Evolutionary conservation across 2,113 vertebrate genomes (phyloP).

Genomic region (Seriola rivoliana): DNA sequence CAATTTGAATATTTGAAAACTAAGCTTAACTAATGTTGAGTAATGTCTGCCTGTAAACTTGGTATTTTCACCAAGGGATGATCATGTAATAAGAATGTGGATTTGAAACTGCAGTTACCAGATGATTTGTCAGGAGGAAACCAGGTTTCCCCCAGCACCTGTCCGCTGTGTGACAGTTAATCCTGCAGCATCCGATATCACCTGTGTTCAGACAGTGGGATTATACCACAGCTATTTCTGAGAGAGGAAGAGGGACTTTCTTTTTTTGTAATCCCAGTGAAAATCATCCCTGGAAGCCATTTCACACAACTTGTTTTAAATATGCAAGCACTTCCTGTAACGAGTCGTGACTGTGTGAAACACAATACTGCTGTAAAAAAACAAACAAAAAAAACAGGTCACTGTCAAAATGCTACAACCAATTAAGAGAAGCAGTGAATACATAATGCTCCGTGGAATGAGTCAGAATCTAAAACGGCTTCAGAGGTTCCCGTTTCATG

Average conservation of each 20-base stretch:
- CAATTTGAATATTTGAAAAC: background rate
- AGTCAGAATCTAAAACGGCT: constrained; percentile 30
- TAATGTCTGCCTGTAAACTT: background rate
- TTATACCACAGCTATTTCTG: constrained; percentile 64
- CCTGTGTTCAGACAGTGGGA: constrained; percentile 60
- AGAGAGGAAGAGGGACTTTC: constrained; percentile 47
- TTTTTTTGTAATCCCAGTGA: constrained; percentile 57
- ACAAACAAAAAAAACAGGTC: background rate
- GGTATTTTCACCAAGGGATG: background rate
- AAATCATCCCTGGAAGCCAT: constrained; percentile 7
- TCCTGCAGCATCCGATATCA: constrained; percentile 68
- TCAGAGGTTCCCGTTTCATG: constrained; percentile 3
- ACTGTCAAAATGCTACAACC: background rate
- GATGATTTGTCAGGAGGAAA: constrained; percentile 18
- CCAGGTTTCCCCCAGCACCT: constrained; percentile 46
- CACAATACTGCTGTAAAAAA: constrained; percentile 5
- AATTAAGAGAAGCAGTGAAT: constrained; percentile 19
- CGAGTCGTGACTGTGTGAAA: constrained; percentile 28
- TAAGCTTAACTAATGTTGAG: background rate
- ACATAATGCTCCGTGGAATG: background rate
- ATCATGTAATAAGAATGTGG: background rate
- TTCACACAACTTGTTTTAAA: constrained; percentile 36
- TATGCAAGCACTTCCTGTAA: background rate
- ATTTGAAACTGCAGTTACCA: background rate
- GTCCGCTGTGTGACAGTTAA: constrained; percentile 55